Base-by-base conservation (phyloP, 2,797 vertebrate species). In the Hyperoplus lanceolatus region DNA sequence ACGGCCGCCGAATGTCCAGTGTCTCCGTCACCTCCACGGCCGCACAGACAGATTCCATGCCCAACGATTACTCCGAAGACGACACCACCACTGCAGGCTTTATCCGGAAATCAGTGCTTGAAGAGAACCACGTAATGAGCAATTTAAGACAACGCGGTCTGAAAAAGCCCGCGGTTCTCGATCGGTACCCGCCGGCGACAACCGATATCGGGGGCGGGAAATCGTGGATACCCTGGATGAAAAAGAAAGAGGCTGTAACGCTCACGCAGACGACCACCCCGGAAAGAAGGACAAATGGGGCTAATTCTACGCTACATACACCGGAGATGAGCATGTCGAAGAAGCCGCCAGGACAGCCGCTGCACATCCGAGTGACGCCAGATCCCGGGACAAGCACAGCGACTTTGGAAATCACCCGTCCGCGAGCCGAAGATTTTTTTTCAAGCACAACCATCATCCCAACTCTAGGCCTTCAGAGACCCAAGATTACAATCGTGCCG, bases 121-220 rank as follows among this genome's bases (percentile, higher is more conserved):
- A 99, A 79, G 98, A 99, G 80, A 97, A 99, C 83, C 96, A 98
- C 41, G 93, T 99, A 0, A 99, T 99, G 98, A 98, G 95, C 84
- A 97, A 98, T 76, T 94, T 99, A 65, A 95, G 97, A 4, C 97
- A 98, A 59, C 96, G 94, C 12, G 95, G 95, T 18, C 84, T 97
- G 11, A 98, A 95, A 83, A 97, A 96, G 72, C 95, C 96, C 0
- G 89, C 95, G 0, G 96, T 98, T 42, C 94, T 98, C 0, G 96
- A 99, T n/a, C 94, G 97, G 45, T 98, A 97, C 42, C 97, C 97
- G 45, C 97, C 96, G 0, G 97, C 97, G 0, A 94, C 96, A 0
- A 92, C 95, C 36, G 97, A 99, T 18, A 90, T 97, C 1, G 90
- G 91, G 0, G 90, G 93, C 59, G 95, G 96, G 55, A 97, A 95